phyloP scores from a whole-genome alignment of 2,888 invertebrate species.

The Erannis defoliaria region DNA sequence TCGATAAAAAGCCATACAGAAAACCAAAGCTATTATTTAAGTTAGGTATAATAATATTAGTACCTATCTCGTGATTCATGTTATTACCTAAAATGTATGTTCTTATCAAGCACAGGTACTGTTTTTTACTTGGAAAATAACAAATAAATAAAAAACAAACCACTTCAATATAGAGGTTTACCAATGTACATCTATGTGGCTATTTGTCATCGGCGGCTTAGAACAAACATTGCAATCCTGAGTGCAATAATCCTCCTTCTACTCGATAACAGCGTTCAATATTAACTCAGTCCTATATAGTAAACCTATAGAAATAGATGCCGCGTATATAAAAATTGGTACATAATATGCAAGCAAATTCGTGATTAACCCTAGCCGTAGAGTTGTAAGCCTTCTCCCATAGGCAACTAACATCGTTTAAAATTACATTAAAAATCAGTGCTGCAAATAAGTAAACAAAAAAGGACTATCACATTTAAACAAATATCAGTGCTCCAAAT shows the following conservation, averaged over 20 bases:
- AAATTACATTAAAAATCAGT: too few relatives aligned
- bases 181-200: slow-evolving; percentile 18
- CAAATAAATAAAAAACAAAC: slow-evolving; percentile 18
- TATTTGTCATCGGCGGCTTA: slow-evolving; percentile 37
- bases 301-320: slow-evolving; percentile 32
- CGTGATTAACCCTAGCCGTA: too few relatives aligned
- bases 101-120: background rate
- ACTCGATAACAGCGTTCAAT: slow-evolving; percentile 30
- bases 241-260: slow-evolving; percentile 45
- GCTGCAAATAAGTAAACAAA: background rate
- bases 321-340: background rate
- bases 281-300: slow-evolving; percentile 38
- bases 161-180: slow-evolving; percentile 19
- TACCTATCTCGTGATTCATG: too few relatives aligned
- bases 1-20: too few relatives aligned
- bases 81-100: too few relatives aligned
- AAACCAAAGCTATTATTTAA: too few relatives aligned
- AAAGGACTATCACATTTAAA: too few relatives aligned
- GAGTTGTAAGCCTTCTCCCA: too few relatives aligned
- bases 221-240: slow-evolving; percentile 40
- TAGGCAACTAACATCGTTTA: too few relatives aligned
- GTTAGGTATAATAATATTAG: too few relatives aligned
- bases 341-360: too few relatives aligned
- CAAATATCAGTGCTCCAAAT: too few relatives aligned
- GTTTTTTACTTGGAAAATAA: background rate